A percentile compares a stretch with the other conserved stretches of the same genome.
These are phyloP conservation scores for Gortyna flavago DNA, from an alignment of 2,888 invertebrate genomes.

Conservation along the genomic window DNA sequence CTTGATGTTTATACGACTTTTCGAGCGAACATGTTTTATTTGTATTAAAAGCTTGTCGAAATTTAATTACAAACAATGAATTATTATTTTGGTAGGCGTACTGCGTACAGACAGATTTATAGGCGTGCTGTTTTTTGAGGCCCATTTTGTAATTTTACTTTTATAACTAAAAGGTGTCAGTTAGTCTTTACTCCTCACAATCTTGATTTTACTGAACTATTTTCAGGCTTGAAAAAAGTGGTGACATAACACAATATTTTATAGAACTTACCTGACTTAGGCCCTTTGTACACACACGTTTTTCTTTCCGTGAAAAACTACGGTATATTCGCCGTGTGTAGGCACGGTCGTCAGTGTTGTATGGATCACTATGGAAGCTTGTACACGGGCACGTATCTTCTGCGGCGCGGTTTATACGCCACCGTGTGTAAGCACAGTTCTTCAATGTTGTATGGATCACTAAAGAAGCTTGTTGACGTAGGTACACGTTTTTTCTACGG, in stretches of 20 bases:
- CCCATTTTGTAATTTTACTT: not conserved
- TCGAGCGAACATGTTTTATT: slow-evolving; percentile 51
- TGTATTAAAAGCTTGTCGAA: slow-evolving; percentile 55
- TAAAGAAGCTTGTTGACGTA: not conserved
- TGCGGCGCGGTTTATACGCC: not conserved
- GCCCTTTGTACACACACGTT: not conserved
- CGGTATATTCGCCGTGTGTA: not conserved
- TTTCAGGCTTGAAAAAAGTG: not conserved
- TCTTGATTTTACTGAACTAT: slow-evolving; percentile 5
- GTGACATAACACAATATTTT: not conserved
- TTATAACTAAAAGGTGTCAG: not conserved
- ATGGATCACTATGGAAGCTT: not conserved
- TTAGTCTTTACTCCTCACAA: not conserved
- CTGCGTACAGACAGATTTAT: slow-evolving; percentile 6
- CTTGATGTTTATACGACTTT: slow-evolving; percentile 55
- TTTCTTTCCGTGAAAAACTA: not conserved
- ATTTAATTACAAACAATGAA: slow-evolving; percentile 57
- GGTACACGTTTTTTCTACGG: not conserved
- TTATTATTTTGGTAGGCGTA: slow-evolving; percentile 22
- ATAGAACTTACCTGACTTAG: not conserved
- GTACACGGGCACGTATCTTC: not conserved
- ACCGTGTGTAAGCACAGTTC: not conserved
- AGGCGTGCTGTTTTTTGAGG: slow-evolving; percentile 2
- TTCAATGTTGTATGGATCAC: not conserved
- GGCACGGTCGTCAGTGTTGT: not conserved